Base-by-base conservation (phyloP, 1,140 invertebrate genomes). In the Alviniconcha marisindica region DNA sequence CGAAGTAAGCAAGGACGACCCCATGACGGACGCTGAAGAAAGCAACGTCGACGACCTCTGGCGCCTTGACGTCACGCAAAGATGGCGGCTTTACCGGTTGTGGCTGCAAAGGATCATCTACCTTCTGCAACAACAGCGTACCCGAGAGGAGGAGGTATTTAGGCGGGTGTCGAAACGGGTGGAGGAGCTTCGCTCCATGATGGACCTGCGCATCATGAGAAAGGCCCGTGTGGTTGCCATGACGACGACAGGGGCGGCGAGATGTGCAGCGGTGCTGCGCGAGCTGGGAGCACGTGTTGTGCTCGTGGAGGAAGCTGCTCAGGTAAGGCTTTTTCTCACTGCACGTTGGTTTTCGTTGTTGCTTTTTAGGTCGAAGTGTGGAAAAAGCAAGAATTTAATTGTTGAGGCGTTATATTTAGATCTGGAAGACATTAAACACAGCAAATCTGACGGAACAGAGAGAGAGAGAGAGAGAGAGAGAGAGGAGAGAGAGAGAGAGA, bases 271-370 rank as follows among this genome's bases (percentile, higher is more conserved):
- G 0, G 42, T 86, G 1, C 63, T 92, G 7, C 85, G 79, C n/a
- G 63, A 73, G 73, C 74, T 91, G 5, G 38, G 83, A 15, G 87
- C 90, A 33, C 82, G 48, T 40, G 91, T 92, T 40, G 83, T 91
- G 0, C 86, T 92, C 33, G 88, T 92, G 36, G 91, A 92, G 84
- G 91, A 92, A 73, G 91, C 91, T 31, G 91, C 91, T 1, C 90
- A 92, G 83, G 90, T 92, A 1, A 51, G 33, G 24, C 5, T 84
- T 92, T n/a, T n/a, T n/a, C n/a, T n/a, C n/a, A n/a, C n/a, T n/a
- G n/a, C n/a, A n/a, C 88, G 90, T 54, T 79, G 86, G 51, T 14
- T 54, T 12, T 54, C 51, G 12, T 54, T n/a, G n/a, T n/a, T n/a
- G n/a, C 12, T 54, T 54, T 24, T 54, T 12, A 54, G 51, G 10